Evolutionary conservation across 1,140 invertebrate species (phyloP), one percentile per base, ranked within the genome.

Genomic region (Trissolcus basalis): DNA sequence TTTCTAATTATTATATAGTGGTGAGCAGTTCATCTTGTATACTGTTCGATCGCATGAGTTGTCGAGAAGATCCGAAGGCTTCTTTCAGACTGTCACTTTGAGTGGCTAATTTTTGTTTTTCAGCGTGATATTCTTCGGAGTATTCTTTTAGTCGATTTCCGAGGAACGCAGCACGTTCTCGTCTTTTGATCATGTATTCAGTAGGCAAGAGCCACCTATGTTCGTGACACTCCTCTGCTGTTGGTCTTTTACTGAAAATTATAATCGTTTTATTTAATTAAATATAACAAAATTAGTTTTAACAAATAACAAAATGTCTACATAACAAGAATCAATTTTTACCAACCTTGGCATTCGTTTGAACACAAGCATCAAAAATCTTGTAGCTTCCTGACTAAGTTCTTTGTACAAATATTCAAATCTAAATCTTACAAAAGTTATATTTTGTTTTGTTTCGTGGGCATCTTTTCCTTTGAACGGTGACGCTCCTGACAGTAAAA

Each of bases 341-440:
- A 89, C 91, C 89, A 90, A 96, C 94, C 92, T 93, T 45, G 97
- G 96, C 74, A 95, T 92, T 76, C 96, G 92, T 89, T 99, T 99
- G 88, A 99, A 96, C 19, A 98, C 89, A 67, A 96, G 92, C 93
- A 98, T 98, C 15, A 99, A 91, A 89, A 99, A 99, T 64, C 97
- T 91, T 0, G 97, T 95, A 4, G 93, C 95, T 88, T 99, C 98
- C 85, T 96, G 96, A 11, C 96, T 97, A 16, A 98, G 92, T 87
- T 98, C 96, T 80, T 97, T 96, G 84, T 94, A 98, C 0, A 99
- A 91, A 88, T 97, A 92, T 81, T 98, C 97, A 81, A 97, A 98
- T 82, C 97, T 91, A 85, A 96, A 99, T 59, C 97, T 91, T 5
- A 98, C 96, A 89, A 94, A 97, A 32, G 93, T 92, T 63, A 99